Evolutionary conservation across 2,113 vertebrate genomes (phyloP), one percentile per base, ranked within the genome.

Genomic region (Pseudois nayaur): DNA sequence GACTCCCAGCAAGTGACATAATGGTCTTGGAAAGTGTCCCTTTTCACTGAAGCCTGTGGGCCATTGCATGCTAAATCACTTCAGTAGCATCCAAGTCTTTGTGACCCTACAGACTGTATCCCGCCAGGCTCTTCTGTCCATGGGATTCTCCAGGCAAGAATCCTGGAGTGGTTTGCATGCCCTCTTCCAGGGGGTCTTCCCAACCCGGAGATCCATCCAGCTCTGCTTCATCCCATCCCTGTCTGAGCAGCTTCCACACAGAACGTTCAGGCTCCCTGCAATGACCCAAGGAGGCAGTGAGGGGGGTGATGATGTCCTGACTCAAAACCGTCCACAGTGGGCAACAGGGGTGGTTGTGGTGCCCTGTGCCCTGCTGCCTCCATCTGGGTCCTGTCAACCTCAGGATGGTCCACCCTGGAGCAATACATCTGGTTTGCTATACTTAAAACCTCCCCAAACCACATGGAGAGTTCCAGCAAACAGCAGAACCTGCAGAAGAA

Each of bases 271-370:
- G 7, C 15, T 29, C 40, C 31, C 71, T 29, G 40, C 36, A 59
- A 31, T 33, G 55, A 57, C n/a, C 25, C n/a, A 21, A 50, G 76
- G 33, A 74, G 74, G 17, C 11, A 27, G 52, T 13, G n/a, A 84
- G 33, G 43, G 3, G 27, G 21, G 9, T 13, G 4, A 40, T 33
- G 33, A 59, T 0, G 2, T 21, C 50, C 16, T 43, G 48, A 6
- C 60, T 71, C 48, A 71, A 9, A 45, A 36, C 50, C 1, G 0
- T 17, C 59, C 5, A 11, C 33, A 62, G 31, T 50, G 71, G 59
- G 57, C 48, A 9, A 50, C 12, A 17, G 50, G 3, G n/a, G 8
- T 64, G 48, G 23, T 14, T 3, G 3, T 25, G 62, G 31, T 4
- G 15, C 6, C 33, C 43, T 10, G 43, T 4, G 12, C 8, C 33